Evolutionary conservation across 2,888 invertebrate genomes (phyloP).

Genomic region (Neria commutata): DNA sequence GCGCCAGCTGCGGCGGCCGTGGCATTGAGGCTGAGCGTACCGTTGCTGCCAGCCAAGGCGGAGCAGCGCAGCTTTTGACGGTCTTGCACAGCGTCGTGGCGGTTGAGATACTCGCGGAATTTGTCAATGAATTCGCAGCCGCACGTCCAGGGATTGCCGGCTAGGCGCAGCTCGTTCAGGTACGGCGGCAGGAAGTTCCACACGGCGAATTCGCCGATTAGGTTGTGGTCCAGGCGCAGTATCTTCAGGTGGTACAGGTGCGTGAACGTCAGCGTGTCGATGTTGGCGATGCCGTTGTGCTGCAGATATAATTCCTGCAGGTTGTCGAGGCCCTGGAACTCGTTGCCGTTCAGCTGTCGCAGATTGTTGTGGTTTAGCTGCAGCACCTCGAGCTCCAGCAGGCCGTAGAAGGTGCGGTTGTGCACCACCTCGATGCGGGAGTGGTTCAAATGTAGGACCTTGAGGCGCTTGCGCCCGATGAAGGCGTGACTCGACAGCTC

Average conservation of each 20-base stretch:
- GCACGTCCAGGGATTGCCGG: slow-evolving; percentile 85
- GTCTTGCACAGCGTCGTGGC: slow-evolving; percentile 75
- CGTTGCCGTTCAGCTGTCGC: slow-evolving; percentile 79
- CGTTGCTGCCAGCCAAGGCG: slow-evolving; percentile 55
- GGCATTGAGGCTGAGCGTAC: slow-evolving; percentile 38
- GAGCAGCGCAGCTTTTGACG: slow-evolving; percentile 78
- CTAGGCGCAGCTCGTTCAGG: slow-evolving; percentile 73
- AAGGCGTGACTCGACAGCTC: slow-evolving; percentile 89
- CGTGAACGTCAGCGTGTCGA: slow-evolving; percentile 85
- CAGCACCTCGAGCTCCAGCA: slow-evolving; percentile 78
- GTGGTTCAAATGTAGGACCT: slow-evolving; percentile 86
- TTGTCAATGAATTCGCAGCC: slow-evolving; percentile 83
- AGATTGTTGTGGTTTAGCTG: slow-evolving; percentile 88
- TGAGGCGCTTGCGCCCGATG: slow-evolving; percentile 90
- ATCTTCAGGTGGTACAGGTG: slow-evolving; percentile 83
- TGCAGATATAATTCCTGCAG: slow-evolving; percentile 87
- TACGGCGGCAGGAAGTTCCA: slow-evolving; percentile 74
- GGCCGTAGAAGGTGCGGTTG: slow-evolving; percentile 90
- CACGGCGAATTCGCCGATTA: slow-evolving; percentile 78
- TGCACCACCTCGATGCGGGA: slow-evolving; percentile 83
- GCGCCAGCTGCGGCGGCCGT: slow-evolving; percentile 26
- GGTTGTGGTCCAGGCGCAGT: slow-evolving; percentile 83
- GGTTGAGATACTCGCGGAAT: slow-evolving; percentile 79
- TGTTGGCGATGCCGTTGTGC: slow-evolving; percentile 79
- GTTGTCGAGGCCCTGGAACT: slow-evolving; percentile 81